phyloP scores from a whole-genome alignment of 2,797 vertebrate species.

The Malacoctenus gilli region DNA sequence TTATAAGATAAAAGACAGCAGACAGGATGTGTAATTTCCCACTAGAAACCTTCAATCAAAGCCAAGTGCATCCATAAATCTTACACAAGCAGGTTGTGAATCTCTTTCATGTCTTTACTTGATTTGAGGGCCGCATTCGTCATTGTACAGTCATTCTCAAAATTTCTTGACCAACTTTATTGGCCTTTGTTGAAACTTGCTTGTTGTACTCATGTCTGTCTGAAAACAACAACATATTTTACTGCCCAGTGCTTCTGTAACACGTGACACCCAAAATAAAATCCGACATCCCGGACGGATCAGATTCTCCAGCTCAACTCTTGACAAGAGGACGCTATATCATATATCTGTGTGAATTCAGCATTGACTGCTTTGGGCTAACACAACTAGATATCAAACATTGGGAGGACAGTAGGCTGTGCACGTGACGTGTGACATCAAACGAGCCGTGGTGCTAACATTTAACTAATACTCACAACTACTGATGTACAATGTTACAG shows the following conservation, averaged over 20 bases:
- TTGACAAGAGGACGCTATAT: no score
- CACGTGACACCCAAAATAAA: not conserved
- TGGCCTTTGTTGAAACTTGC: slow-evolving; percentile 11
- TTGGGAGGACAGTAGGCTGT: no score
- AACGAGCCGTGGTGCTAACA: not conserved
- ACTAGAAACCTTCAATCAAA: not conserved
- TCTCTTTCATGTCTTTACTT: slow-evolving; percentile 19
- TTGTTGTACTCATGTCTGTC: not conserved
- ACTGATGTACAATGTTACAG: no score
- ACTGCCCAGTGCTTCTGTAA: not conserved
- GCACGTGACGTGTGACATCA: slow-evolving; percentile 1
- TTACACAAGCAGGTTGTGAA: not conserved
- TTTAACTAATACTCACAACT: not conserved
- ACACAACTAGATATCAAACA: no score
- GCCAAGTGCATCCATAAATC: not conserved
- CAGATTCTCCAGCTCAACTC: no score
- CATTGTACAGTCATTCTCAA: not conserved
- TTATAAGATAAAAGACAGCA: no score
- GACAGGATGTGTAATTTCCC: not conserved
- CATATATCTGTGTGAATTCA: not conserved
- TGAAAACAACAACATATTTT: no score
- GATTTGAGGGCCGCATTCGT: not conserved
- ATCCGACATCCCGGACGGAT: slow-evolving; percentile 5
- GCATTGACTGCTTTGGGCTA: no score
- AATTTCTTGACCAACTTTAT: not conserved